A percentile compares a stretch with the other conserved stretches of the same genome.
phyloP scores from a whole-genome alignment of 2,113 vertebrate genomes.

The Ceyx margarethae region DNA sequence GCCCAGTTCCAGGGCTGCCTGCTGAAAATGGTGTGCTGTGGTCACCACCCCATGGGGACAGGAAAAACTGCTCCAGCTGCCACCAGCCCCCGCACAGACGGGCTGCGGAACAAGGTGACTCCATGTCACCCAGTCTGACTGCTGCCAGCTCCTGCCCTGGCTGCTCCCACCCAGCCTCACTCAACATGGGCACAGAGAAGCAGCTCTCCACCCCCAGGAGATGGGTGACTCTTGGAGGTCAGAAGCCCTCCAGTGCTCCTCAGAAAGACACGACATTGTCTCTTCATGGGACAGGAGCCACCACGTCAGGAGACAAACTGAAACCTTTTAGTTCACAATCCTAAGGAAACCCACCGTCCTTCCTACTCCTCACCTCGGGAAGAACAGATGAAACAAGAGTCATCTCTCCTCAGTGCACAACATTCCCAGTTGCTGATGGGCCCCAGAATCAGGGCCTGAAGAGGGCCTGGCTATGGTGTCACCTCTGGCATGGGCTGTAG shows the following conservation, averaged over 20 bases:
- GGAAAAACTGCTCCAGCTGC: neutral
- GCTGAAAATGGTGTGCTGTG: constrained; percentile 59
- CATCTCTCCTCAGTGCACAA: neutral
- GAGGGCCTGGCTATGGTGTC: fast-evolving
- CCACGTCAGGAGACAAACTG: fast-evolving
- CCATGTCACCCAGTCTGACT: neutral
- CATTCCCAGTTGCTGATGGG: neutral
- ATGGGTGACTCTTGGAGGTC: neutral
- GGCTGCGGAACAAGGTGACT: constrained; percentile 26
- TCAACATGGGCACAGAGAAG: neutral
- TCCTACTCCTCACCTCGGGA: neutral
- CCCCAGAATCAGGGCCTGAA: neutral
- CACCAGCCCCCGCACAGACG: fast-evolving
- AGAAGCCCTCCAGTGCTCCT: neutral
- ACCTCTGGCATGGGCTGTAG: fast-evolving
- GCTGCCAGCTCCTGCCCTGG: neutral
- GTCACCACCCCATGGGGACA: neutral
- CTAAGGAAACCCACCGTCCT: neutral
- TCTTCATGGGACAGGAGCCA: neutral
- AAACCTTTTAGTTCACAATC: neutral
- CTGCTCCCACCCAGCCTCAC: neutral
- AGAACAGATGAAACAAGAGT: neutral
- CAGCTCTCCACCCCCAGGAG: neutral
- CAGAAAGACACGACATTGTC: fast-evolving
- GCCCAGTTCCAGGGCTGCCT: constrained; percentile 70